Base-by-base conservation (phyloP, 1,140 invertebrate species). In the Nixonia krombeini region DNA sequence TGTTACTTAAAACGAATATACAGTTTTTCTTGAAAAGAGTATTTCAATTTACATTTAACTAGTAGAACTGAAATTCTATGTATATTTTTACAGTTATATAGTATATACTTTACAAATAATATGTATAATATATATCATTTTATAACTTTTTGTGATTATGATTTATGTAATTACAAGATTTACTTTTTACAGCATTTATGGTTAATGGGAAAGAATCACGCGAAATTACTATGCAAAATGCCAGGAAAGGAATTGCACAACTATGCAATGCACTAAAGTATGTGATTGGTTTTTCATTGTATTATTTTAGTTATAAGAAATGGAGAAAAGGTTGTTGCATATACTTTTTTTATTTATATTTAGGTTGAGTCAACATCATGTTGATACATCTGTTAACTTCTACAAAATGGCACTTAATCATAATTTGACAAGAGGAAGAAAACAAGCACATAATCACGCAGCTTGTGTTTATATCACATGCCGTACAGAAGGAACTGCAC, bases 391-490 rank as follows among this genome's bases (percentile, higher is more conserved):
- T 2, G 93, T 94, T 65, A 96, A 95, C 76, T 98, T 98, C 84
- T 99, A 97, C 81, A 98, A 97, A 87, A 93, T 99, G 92, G 97
- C 96, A 18, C 81, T 98, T n/a, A 88, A 88, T 40, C 83, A 91
- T 62, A 90, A 96, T 76, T 85, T 99, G 13, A 99, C 97, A 0
- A 90, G 95, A 74, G 98, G 98, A 23, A 86, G 97, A 16, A 95
- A 93, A 62, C 91, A 94, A 70, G 89, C 90, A n/a, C 93, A 96
- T 73, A 96, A 99, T 53, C 91, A 97, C 80, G 97, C 97, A 49
- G 96, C 98, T 33, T 99, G 97, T 87, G 91, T 99, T 5, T 99
- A 99, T 76, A 95, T 99, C 66, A 97, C 96, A 1, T 99, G 97
- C 75, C 87, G 98, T 57, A 94, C 93, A 13, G 96, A 98, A 86